Conservation (phyloP, 2,113 vertebrate genomes). For the Aphyosemion australe region DNA sequence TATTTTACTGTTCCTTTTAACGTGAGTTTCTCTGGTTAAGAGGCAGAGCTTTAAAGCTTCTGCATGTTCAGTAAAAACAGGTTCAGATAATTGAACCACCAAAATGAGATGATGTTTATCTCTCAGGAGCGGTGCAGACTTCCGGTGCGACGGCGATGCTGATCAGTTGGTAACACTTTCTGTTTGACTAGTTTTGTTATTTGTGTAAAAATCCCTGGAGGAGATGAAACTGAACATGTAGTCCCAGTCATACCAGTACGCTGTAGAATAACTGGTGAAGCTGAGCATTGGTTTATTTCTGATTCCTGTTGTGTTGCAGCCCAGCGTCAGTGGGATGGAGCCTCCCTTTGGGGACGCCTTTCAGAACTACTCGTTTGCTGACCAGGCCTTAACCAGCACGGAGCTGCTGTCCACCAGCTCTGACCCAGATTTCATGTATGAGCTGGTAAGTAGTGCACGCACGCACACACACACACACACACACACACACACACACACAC, state of each 20-base stretch:
- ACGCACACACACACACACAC: conserved; percentile 1
- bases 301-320: conserved; percentile 73
- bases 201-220: neutral
- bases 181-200: neutral
- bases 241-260: neutral
- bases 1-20: neutral
- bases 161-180: neutral
- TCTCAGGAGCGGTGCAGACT: neutral
- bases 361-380: conserved; percentile 95
- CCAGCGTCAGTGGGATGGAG: conserved; percentile 97
- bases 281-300: conserved; percentile 3
- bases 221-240: no score
- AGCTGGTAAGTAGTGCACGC: conserved; percentile 86
- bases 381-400: conserved; percentile 98
- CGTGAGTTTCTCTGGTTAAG: neutral
- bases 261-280: no score
- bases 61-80: neutral
- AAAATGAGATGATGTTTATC: neutral
- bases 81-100: neutral
- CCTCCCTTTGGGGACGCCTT: conserved; percentile 98
- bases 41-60: neutral
- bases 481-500: conserved; percentile 1
- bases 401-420: conserved; percentile 95
- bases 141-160: neutral
- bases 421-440: conserved; percentile 99